Percentiles rank a stretch among this genome's conserved stretches.
Conservation (phyloP, 2,113 vertebrate species). For the Channa argus region DNA sequence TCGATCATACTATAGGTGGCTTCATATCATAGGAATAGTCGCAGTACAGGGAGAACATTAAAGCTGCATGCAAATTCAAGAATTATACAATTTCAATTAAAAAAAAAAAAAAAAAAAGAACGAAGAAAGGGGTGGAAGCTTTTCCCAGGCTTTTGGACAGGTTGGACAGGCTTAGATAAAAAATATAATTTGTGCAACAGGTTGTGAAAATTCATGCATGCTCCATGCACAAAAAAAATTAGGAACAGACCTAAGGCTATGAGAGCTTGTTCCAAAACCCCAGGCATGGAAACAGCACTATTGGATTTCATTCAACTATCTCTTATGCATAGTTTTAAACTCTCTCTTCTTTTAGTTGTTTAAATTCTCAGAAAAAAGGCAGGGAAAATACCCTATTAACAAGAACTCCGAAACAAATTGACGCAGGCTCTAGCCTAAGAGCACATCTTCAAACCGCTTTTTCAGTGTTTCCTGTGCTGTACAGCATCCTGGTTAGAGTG, state of each 20-base stretch:
- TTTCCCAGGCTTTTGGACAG: slow-evolving; percentile 31
- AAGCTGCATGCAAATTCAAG: slow-evolving; percentile 10
- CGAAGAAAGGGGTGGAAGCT: slow-evolving; percentile 21
- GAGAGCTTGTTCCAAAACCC: slow-evolving; percentile 46
- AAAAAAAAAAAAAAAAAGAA: no score
- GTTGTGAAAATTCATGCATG: slow-evolving; percentile 46
- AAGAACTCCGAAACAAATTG: slow-evolving; percentile 61
- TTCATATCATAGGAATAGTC: slow-evolving; percentile 25
- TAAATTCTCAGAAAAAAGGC: slow-evolving; percentile 59
- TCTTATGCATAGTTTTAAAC: slow-evolving; percentile 40
- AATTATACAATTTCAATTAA: slow-evolving; percentile 29
- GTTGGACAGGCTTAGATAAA: slow-evolving; percentile 23
- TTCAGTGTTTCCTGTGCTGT: slow-evolving; percentile 61
- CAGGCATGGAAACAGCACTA: slow-evolving; percentile 31
- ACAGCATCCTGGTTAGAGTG: slow-evolving; percentile 71
- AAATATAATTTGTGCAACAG: slow-evolving; percentile 54
- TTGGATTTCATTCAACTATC: slow-evolving; percentile 54
- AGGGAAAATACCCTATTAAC: slow-evolving; percentile 66
- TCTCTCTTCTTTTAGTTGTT: slow-evolving; percentile 24
- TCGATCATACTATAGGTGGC: slow-evolving; percentile 49
- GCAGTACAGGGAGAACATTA: slow-evolving; percentile 15
- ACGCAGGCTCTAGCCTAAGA: slow-evolving; percentile 56
- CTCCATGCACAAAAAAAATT: slow-evolving; percentile 45
- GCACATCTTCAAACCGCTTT: slow-evolving; percentile 49
- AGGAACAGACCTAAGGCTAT: slow-evolving; percentile 53